phyloP scores from a whole-genome alignment of 2,888 invertebrate species.

The Pollenia angustigena region DNA sequence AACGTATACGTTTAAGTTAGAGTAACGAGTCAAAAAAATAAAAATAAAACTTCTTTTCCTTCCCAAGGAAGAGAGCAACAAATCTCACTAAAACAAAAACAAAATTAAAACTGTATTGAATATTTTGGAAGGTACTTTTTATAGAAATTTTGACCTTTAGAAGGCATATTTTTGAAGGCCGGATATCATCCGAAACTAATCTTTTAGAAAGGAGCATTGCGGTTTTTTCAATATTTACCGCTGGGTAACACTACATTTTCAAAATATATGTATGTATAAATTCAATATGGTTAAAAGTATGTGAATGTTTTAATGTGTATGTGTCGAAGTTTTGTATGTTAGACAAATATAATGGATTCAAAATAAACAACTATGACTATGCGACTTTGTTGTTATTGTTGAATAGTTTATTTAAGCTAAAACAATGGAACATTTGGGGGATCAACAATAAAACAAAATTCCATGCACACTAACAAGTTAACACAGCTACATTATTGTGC shows the following conservation, averaged over 20 bases:
- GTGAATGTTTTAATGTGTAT: neutral
- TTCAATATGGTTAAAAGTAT: constrained; percentile 19
- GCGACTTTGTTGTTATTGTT: neutral
- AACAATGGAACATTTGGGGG: constrained; percentile 44
- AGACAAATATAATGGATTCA: constrained; percentile 55
- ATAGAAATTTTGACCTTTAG: too few species aligned
- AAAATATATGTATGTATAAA: neutral
- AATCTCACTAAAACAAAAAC: too few species aligned
- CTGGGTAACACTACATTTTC: neutral
- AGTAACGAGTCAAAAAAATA: too few species aligned
- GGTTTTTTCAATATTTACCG: neutral
- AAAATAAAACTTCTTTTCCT: too few species aligned
- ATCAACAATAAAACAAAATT: constrained; percentile 41
- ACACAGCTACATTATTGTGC: too few species aligned
- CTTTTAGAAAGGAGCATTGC: too few species aligned
- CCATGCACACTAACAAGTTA: neutral
- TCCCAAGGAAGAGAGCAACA: too few species aligned
- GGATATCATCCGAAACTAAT: too few species aligned
- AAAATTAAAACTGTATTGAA: too few species aligned
- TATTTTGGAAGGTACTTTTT: too few species aligned
- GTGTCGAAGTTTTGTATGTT: constrained; percentile 4
- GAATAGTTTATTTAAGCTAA: constrained; percentile 23
- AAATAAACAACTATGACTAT: constrained; percentile 42
- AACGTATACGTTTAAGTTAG: too few species aligned
- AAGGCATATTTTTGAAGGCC: too few species aligned